Evolutionary conservation across 1,140 invertebrate genomes (phyloP).

Genomic region (Frieseomelitta varia): DNA sequence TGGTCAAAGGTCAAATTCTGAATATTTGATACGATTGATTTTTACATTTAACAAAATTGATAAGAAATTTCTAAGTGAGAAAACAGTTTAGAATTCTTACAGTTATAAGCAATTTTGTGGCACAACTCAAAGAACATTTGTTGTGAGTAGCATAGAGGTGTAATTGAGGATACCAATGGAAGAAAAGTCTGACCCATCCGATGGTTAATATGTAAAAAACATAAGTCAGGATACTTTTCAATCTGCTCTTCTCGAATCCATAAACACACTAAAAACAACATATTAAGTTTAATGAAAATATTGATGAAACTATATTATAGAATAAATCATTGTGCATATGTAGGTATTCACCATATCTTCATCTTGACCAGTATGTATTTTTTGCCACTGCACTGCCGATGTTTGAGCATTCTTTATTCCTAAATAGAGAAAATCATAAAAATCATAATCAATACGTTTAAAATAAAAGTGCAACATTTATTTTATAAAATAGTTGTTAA

Average conservation of each 20-base stretch:
- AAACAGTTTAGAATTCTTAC: conserved; percentile 81
- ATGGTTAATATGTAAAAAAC: conserved; percentile 85
- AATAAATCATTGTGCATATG: background rate
- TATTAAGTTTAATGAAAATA: background rate
- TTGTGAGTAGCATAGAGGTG: conserved; percentile 89
- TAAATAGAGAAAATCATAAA: conserved; percentile 44
- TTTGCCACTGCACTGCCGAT: conserved; percentile 72
- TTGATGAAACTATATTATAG: background rate
- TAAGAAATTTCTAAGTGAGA: background rate
- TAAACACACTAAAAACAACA: conserved; percentile 83
- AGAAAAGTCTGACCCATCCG: conserved; percentile 90
- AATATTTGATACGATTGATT: background rate
- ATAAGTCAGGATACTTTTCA: conserved; percentile 84
- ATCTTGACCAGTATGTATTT: conserved; percentile 75
- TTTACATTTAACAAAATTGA: background rate
- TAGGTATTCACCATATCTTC: conserved; percentile 72
- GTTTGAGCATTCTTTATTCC: conserved; percentile 74
- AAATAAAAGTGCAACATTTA: background rate
- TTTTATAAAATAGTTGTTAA: background rate
- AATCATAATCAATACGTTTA: background rate
- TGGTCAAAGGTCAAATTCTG: background rate
- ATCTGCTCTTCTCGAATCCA: conserved; percentile 84
- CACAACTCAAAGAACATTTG: conserved; percentile 86
- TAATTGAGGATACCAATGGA: conserved; percentile 94
- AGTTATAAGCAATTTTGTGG: conserved; percentile 90